Conservation (phyloP, 2,113 vertebrate genomes). For the Zosterops lateralis region DNA sequence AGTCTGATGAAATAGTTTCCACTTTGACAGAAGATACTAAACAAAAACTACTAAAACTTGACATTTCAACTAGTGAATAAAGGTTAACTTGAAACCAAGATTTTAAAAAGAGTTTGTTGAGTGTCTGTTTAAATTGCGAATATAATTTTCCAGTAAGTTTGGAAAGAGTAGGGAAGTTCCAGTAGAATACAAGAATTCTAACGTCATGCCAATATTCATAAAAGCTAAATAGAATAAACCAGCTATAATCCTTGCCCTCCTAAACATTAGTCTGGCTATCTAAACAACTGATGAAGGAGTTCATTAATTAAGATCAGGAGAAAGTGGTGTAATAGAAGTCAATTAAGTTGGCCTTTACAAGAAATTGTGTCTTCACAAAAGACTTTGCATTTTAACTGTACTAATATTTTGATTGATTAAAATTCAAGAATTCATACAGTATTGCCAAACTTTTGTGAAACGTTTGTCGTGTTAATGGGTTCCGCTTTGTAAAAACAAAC, state of each 20-base stretch:
- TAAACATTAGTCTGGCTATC: not conserved
- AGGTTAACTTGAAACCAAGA: slow-evolving; percentile 17
- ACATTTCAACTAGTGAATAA: slow-evolving; percentile 45
- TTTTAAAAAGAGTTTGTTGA: not conserved
- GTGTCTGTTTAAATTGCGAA: not conserved
- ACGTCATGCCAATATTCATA: not conserved
- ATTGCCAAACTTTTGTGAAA: not conserved
- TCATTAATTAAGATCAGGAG: not conserved
- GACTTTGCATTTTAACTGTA: not conserved
- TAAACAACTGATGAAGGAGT: not conserved
- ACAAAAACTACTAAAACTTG: slow-evolving; percentile 46
- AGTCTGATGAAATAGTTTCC: slow-evolving; percentile 44
- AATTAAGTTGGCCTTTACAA: not conserved
- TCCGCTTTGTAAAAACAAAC: not conserved
- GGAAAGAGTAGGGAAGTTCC: not conserved
- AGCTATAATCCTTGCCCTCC: not conserved
- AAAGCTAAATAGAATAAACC: not conserved
- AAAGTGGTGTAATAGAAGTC: not conserved
- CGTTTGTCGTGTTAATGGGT: not conserved
- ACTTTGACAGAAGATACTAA: slow-evolving; percentile 5
- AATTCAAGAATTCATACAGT: not conserved
- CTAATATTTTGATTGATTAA: not conserved
- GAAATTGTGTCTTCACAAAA: not conserved
- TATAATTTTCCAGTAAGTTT: slow-evolving; percentile 37
- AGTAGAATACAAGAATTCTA: not conserved